Evolutionary conservation across 2,113 vertebrate genomes (phyloP).

Genomic region (Platichthys stellatus): DNA sequence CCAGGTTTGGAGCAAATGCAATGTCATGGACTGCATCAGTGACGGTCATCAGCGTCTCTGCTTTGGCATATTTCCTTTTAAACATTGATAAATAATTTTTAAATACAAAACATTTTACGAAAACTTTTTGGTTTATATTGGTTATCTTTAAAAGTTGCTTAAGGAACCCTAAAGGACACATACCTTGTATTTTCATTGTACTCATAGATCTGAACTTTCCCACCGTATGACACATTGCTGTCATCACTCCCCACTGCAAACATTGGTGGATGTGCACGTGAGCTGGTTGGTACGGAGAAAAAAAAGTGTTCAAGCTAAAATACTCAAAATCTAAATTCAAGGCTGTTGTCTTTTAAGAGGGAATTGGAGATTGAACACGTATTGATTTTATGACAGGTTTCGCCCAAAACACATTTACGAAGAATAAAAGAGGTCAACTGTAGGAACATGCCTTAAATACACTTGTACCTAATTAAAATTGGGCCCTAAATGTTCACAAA

Average conservation of each 20-base stretch:
- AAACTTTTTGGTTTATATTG: background rate
- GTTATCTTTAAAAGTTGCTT: background rate
- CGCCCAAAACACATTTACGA: too few relatives aligned
- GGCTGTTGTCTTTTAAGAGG: too few relatives aligned
- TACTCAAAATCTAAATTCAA: background rate
- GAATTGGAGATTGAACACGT: too few relatives aligned
- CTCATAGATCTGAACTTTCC: slow-evolving; percentile 98
- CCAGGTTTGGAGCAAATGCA: slow-evolving; percentile 97
- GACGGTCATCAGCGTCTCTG: slow-evolving; percentile 95
- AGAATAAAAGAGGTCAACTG: too few relatives aligned
- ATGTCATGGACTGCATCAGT: slow-evolving; percentile 96
- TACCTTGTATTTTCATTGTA: slow-evolving; percentile 98
- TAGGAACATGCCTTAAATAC: too few relatives aligned
- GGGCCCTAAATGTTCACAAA: too few relatives aligned
- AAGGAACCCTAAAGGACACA: slow-evolving; percentile 2
- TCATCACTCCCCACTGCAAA: slow-evolving; percentile 98
- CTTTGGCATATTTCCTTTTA: slow-evolving; percentile 93
- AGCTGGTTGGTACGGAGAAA: slow-evolving; percentile 76
- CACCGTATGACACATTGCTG: slow-evolving; percentile 88
- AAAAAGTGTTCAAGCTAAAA: background rate
- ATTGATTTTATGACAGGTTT: too few relatives aligned
- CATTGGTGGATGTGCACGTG: slow-evolving; percentile 95
- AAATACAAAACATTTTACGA: slow-evolving; percentile 1
- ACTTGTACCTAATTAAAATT: too few relatives aligned
- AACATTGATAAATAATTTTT: slow-evolving; percentile 3